Conservation (phyloP, 2,888 invertebrate species). For the Brenthis hecate region DNA sequence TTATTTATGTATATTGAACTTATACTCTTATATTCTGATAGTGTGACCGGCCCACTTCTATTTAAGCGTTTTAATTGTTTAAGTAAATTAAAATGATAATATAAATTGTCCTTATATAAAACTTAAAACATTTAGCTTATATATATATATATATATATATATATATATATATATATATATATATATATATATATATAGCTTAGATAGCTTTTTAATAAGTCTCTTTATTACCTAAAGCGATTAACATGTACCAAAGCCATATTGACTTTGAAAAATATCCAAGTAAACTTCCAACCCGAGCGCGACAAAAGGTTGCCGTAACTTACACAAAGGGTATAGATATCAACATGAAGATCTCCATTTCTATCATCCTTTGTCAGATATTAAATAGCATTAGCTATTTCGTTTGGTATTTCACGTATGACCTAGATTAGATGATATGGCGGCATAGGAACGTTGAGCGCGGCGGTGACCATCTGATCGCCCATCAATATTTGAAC, state of each 20-base stretch:
- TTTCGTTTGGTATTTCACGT: conserved; percentile 13
- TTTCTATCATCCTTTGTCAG: conserved; percentile 10
- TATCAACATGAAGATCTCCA: conserved; percentile 13
- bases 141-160: too few species aligned
- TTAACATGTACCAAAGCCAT: not conserved
- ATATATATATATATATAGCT: too few species aligned
- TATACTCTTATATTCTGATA: too few species aligned
- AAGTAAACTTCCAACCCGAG: not conserved
- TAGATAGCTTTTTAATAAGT: too few species aligned
- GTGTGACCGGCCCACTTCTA: too few species aligned
- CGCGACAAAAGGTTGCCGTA: not conserved
- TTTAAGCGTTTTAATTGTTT: too few species aligned
- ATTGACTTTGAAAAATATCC: not conserved
- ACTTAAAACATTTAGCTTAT: too few species aligned
- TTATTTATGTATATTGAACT: too few species aligned
- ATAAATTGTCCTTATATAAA: too few species aligned
- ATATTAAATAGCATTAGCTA: conserved; percentile 6
- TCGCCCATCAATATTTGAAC: conserved; percentile 25
- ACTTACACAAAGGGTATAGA: conserved; percentile 15
- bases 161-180: too few species aligned
- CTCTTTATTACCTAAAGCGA: too few species aligned
- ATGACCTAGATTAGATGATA: conserved; percentile 32
- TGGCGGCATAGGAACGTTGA: conserved; percentile 25
- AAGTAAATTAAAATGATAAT: too few species aligned
- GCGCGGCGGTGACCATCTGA: conserved; percentile 15